Conservation (phyloP, 2,113 vertebrate genomes). For the Charadrius vociferus region DNA sequence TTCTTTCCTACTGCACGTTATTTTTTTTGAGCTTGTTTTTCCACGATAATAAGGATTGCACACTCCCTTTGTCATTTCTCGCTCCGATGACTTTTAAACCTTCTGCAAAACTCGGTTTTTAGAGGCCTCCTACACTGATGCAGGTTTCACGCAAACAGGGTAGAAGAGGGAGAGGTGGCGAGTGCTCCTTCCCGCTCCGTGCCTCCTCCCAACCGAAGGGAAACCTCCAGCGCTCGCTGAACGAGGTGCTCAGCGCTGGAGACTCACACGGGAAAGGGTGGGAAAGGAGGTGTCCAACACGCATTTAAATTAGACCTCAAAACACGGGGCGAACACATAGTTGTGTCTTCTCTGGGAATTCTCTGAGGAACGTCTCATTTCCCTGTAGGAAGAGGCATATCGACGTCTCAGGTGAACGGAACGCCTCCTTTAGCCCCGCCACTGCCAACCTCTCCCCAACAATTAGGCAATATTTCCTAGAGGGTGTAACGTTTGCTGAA, state of each 20-base stretch:
- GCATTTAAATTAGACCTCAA: background rate
- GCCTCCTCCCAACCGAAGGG: background rate
- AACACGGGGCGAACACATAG: fast-evolving
- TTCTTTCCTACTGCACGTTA: background rate
- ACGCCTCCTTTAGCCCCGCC: background rate
- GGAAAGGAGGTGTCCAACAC: background rate
- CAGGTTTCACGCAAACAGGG: background rate
- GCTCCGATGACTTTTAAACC: background rate
- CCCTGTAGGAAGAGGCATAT: fast-evolving
- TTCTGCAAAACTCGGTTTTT: background rate
- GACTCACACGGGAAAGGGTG: background rate
- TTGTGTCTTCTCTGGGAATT: background rate
- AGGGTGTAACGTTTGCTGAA: background rate
- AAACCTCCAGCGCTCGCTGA: background rate
- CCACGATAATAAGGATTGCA: background rate
- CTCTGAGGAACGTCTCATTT: fast-evolving
- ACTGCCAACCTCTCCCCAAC: background rate
- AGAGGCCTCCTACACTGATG: background rate
- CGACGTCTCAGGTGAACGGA: fast-evolving
- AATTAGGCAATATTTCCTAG: slow-evolving; percentile 10
- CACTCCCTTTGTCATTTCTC: background rate
- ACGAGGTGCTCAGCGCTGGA: background rate
- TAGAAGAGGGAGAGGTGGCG: background rate
- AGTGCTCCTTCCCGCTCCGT: background rate
- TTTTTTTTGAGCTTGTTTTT: background rate